These are phyloP conservation scores for Synanthedon myopaeformis DNA, from an alignment of 2,888 invertebrate species.

Conservation along the genomic window DNA sequence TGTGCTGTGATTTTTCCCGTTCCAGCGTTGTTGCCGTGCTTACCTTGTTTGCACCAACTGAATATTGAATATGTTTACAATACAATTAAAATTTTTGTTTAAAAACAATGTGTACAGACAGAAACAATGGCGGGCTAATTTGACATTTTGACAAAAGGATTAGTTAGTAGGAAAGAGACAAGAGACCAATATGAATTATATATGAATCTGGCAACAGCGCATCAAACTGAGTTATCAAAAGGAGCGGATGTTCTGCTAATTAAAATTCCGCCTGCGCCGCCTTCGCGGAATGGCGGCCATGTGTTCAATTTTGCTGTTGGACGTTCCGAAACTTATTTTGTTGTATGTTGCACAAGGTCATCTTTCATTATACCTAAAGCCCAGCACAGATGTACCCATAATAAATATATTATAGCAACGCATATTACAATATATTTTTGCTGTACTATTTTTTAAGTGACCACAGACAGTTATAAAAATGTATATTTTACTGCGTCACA, in stretches of 20 bases:
- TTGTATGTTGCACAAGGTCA: constrained; percentile 69
- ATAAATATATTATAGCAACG: no score
- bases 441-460: neutral
- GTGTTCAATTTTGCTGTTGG: constrained; percentile 54
- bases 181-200: constrained; percentile 21
- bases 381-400: no score
- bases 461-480: no score
- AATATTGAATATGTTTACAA: neutral
- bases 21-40: constrained; percentile 52
- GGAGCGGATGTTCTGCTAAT: constrained; percentile 71
- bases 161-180: constrained; percentile 22
- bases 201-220: constrained; percentile 60
- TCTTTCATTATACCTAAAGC: constrained; percentile 29
- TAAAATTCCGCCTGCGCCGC: constrained; percentile 71
- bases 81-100: neutral
- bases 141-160: neutral
- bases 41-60: constrained; percentile 17
- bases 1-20: constrained; percentile 42
- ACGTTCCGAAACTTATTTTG: constrained; percentile 63
- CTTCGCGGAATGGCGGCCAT: constrained; percentile 71
- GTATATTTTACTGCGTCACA: no score
- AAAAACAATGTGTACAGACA: neutral
- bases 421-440: no score
- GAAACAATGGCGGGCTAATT: neutral
- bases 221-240: constrained; percentile 39